Evolutionary conservation across 2,888 invertebrate genomes (phyloP).

Genomic region (Drosophila borealis): DNA sequence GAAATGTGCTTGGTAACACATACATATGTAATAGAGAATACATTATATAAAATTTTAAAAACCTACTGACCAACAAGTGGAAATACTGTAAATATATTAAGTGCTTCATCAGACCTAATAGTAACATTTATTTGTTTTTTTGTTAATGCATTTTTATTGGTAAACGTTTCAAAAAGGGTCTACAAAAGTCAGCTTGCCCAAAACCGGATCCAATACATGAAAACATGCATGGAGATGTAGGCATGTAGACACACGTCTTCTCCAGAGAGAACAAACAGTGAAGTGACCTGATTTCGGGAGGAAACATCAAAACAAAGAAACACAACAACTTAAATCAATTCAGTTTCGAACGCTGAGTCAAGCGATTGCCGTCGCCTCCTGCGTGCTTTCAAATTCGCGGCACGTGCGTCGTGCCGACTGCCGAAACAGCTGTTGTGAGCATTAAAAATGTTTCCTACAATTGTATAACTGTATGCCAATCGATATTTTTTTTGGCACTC

Average conservation of each 20-base stretch:
- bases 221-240: not conserved
- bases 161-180: constrained; percentile 8
- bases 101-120: no score
- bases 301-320: constrained; percentile 38
- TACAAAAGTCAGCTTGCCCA: constrained; percentile 2
- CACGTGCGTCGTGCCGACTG: constrained; percentile 5
- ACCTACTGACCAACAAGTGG: not conserved
- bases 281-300: constrained; percentile 61
- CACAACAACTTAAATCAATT: constrained; percentile 55
- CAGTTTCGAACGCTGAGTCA: constrained; percentile 47
- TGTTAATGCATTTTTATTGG: not conserved
- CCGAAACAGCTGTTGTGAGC: constrained; percentile 23
- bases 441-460: not conserved
- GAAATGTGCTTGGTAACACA: constrained; percentile 23
- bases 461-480: not conserved
- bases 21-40: not conserved
- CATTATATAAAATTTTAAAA: not conserved
- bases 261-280: constrained; percentile 35
- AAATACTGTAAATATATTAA: not conserved
- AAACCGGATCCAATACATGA: not conserved
- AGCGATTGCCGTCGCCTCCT: constrained; percentile 10
- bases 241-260: not conserved
- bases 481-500: not conserved
- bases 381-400: not conserved
- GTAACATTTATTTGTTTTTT: not conserved